Evolutionary conservation across 2,113 vertebrate species (phyloP).

Genomic region (Stictonetta naevosa): DNA sequence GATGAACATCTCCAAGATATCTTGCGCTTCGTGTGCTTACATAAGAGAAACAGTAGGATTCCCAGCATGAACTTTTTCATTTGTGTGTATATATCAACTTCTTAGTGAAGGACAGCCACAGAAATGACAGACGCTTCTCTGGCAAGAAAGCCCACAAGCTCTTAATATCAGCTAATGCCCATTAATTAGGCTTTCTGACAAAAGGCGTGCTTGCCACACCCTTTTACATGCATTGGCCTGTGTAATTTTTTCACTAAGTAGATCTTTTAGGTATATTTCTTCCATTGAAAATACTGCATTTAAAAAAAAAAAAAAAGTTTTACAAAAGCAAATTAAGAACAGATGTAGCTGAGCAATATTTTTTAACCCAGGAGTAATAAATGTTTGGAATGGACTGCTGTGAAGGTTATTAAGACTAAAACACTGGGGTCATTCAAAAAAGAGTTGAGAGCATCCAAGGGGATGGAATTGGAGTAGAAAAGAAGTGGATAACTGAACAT

Average conservation of each 20-base stretch:
- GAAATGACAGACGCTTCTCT: neutral
- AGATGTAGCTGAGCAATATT: slow-evolving; percentile 69
- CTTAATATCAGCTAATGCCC: neutral
- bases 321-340: slow-evolving; percentile 69
- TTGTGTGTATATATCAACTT: neutral
- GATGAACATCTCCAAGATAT: neutral
- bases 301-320: neutral
- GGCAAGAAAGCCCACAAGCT: neutral
- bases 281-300: neutral
- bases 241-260: slow-evolving; percentile 10
- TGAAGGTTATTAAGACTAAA: slow-evolving; percentile 75
- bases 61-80: slow-evolving; percentile 9
- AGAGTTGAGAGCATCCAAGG: slow-evolving; percentile 63
- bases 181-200: slow-evolving; percentile 14
- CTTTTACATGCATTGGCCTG: neutral
- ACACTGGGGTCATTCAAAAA: slow-evolving; percentile 72
- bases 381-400: slow-evolving; percentile 72
- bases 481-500: slow-evolving; percentile 67
- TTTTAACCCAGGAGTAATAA: slow-evolving; percentile 72
- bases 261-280: slow-evolving; percentile 11
- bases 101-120: neutral
- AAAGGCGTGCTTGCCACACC: neutral
- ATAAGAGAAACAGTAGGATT: neutral
- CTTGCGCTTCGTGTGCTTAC: neutral
- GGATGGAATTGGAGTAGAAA: slow-evolving; percentile 65